Base-by-base conservation (phyloP, 2,113 vertebrate genomes). In the Takifugu flavidus region DNA sequence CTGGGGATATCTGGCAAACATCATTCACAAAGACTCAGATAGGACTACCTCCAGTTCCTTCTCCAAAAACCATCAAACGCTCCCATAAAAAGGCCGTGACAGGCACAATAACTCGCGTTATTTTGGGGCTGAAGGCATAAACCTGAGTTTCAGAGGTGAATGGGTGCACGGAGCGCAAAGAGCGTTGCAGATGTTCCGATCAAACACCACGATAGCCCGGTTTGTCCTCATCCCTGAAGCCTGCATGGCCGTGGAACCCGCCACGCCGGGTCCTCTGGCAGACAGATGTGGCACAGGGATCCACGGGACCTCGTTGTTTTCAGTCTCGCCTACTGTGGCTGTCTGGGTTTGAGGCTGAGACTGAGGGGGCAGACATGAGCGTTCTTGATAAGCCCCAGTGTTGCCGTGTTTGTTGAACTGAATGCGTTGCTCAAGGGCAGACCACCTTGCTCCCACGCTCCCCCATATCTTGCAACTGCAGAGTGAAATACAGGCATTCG, bases 31-130 rank as follows among this genome's bases (percentile, higher is more conserved):
- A 65, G 70, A 78, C 67, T 72, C 51, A 53, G 62, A 86, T 75
- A 78, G 74, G 88, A 86, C 80, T 87, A 79, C 80, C 66, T 82
- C 76, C 63, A 79, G 79, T 75, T 59, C 59, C 64, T 50, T 59
- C 57, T 5, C 26, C 69, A 53, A 61, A 20, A 39, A 13, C 27
- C 59, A 89, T 86, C 84, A 89, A 87, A 88, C 61, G 62, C 54
- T 64, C 68, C 52, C 65, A 72, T 81, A 61, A 74, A 83, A 74
- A 70, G 43, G 13, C 47, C 50, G 59, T 71, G 79, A 76, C 65
- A 80, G 79, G 59, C 78, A 85, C 72, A 83, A 70, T 47, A 67
- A 76, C 70, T 79, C 80, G 57, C 73, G 83, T 75, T 73, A 75
- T 75, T 84, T 72, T 79, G 80, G 61, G 82, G 49, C 81, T 63